Evolutionary conservation across 2,113 vertebrate species (phyloP).

Genomic region (Laterallus jamaicensis): DNA sequence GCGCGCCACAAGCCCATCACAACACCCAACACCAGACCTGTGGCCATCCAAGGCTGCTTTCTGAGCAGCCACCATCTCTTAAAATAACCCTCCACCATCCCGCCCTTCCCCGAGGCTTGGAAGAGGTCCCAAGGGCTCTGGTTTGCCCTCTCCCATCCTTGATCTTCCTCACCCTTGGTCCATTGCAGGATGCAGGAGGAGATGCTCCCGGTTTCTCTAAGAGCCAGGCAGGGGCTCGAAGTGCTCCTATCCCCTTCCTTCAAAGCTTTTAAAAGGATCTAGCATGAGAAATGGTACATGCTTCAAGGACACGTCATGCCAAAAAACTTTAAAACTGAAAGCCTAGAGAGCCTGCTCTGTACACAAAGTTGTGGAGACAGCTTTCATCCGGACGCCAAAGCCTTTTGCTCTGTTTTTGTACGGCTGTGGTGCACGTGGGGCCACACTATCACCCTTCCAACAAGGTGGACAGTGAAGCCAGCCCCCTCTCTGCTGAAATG

Average conservation of each 20-base stretch:
- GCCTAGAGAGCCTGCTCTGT: background rate
- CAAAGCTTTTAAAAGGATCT: background rate
- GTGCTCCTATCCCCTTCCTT: background rate
- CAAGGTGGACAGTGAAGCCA: background rate
- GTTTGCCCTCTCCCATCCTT: background rate
- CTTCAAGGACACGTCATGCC: background rate
- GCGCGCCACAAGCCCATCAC: rapidly evolving
- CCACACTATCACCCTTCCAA: background rate
- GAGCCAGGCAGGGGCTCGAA: background rate
- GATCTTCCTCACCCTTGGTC: background rate
- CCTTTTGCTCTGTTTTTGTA: rapidly evolving
- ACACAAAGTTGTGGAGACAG: background rate
- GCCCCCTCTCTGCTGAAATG: background rate
- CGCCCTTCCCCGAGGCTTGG: background rate
- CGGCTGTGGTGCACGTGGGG: background rate
- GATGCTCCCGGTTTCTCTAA: background rate
- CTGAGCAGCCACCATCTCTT: background rate
- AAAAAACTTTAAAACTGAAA: background rate
- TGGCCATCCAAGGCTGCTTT: background rate
- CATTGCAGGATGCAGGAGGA: rapidly evolving
- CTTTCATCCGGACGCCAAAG: background rate
- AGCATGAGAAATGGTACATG: background rate
- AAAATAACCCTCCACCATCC: background rate
- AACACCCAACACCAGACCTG: background rate
- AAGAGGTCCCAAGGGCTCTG: background rate